Evolutionary conservation across 2,797 vertebrate species (phyloP).

Genomic region (Dendrocincla fuliginosa): DNA sequence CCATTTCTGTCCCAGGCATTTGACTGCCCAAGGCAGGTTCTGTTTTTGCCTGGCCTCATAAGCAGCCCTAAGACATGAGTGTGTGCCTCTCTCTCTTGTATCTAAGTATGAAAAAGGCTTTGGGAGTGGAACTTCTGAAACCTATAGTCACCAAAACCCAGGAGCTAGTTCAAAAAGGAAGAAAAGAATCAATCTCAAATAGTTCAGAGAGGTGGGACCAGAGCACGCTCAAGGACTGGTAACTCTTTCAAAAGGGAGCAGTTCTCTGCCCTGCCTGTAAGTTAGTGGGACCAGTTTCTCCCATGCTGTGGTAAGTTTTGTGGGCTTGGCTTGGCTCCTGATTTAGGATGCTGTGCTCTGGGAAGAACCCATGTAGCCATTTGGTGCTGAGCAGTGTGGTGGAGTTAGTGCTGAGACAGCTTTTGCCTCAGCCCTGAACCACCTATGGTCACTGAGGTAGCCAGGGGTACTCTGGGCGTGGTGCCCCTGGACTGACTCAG

Average conservation of each 20-base stretch:
- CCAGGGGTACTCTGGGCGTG: background rate
- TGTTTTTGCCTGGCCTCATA: background rate
- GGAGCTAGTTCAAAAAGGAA: background rate
- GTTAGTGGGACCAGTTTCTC: background rate
- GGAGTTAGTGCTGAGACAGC: background rate
- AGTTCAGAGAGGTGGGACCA: background rate
- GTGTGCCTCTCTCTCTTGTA: background rate
- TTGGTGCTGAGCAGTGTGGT: background rate
- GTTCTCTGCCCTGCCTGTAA: background rate
- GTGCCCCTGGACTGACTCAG: background rate
- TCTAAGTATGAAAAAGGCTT: background rate
- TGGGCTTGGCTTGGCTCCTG: background rate
- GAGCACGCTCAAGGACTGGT: background rate
- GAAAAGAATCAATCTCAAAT: background rate
- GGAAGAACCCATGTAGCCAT: background rate
- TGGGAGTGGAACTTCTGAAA: background rate
- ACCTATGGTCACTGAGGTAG: rapidly evolving
- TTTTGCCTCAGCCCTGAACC: background rate
- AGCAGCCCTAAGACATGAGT: background rate
- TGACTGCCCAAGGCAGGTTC: background rate
- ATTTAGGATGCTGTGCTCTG: background rate
- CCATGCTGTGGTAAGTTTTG: rapidly evolving
- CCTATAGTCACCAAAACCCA: background rate
- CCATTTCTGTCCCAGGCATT: background rate
- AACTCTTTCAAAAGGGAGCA: background rate